Percentiles rank a stretch among this genome's conserved stretches.
Evolutionary conservation across 2,888 invertebrate genomes (phyloP).

Genomic region (Ernsta delagoae): DNA sequence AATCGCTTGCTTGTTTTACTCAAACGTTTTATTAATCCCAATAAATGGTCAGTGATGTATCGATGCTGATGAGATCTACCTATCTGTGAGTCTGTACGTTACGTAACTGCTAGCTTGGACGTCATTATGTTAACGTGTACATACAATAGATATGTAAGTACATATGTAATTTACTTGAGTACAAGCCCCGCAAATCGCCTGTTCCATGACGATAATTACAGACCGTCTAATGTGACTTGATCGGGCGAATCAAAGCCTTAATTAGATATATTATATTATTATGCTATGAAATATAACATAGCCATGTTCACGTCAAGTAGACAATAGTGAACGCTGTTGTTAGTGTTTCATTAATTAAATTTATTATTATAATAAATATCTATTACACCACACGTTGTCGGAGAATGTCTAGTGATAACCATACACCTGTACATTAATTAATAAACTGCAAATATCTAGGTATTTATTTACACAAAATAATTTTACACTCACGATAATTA

Average conservation of each 20-base stretch:
- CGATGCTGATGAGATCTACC: too few species aligned
- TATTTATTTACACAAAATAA: too few species aligned
- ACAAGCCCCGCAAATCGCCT: slow-evolving; percentile 8
- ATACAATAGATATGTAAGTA: background rate
- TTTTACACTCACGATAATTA: too few species aligned
- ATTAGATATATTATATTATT: slow-evolving; percentile 18
- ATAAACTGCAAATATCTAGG: too few species aligned
- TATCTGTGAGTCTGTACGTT: too few species aligned
- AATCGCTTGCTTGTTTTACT: too few species aligned
- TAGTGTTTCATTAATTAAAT: background rate
- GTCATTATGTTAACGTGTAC: too few species aligned
- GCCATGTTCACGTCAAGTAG: slow-evolving; percentile 7
- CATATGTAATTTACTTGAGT: slow-evolving; percentile 5
- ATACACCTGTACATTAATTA: too few species aligned
- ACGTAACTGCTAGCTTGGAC: too few species aligned
- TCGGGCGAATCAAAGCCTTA: slow-evolving; percentile 16
- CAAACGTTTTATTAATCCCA: too few species aligned
- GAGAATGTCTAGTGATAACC: too few species aligned
- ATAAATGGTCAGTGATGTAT: too few species aligned
- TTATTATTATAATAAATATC: background rate
- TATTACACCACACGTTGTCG: background rate
- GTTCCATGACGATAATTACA: slow-evolving; percentile 23
- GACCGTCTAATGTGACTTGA: slow-evolving; percentile 8
- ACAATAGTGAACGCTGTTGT: slow-evolving; percentile 5
- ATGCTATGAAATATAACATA: background rate